These are phyloP conservation scores for Carduelis carduelis DNA, from an alignment of 2,797 vertebrate species.

Conservation along the genomic window DNA sequence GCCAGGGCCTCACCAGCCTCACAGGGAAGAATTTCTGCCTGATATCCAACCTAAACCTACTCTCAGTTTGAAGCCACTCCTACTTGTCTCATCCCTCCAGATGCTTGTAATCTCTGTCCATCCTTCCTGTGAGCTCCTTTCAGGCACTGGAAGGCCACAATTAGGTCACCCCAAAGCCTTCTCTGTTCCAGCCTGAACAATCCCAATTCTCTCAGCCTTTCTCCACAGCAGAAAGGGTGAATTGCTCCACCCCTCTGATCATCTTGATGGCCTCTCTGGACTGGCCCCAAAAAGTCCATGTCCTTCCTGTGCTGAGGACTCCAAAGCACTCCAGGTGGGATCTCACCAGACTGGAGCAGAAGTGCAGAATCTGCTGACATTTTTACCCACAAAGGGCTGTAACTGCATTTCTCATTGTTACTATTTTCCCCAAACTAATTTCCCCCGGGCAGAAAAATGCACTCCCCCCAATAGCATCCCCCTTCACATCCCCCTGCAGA, in stretches of 20 bases:
- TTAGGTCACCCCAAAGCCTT: rapidly evolving
- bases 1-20: rapidly evolving
- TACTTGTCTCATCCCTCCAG: rapidly evolving
- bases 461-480: neutral
- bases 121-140: neutral
- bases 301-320: neutral
- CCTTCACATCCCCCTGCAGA: rapidly evolving
- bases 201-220: neutral
- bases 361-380: neutral
- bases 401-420: neutral
- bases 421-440: neutral
- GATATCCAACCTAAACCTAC: neutral
- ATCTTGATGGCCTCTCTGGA: rapidly evolving
- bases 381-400: neutral
- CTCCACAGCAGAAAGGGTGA: neutral
- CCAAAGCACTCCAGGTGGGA: neutral
- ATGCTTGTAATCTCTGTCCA: rapidly evolving
- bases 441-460: neutral
- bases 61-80: neutral
- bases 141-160: rapidly evolving
- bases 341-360: neutral
- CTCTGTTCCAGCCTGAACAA: neutral
- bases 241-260: neutral
- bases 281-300: neutral
- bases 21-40: neutral